Conservation (phyloP, 2,888 invertebrate species). For the Agriopis marginaria region DNA sequence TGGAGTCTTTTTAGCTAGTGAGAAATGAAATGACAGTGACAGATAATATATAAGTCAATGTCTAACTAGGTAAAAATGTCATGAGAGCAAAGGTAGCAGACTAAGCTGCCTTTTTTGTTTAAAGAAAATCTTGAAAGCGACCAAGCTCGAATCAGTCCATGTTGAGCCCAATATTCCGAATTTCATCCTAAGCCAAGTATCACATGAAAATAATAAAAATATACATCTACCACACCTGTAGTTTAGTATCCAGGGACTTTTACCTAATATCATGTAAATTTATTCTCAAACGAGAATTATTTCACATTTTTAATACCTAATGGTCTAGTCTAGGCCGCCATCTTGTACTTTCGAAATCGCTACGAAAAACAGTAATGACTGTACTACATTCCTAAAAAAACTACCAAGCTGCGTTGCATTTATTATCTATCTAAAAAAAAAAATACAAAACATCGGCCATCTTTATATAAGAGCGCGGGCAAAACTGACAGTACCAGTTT, state of each 20-base stretch:
- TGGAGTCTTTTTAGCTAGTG: no score
- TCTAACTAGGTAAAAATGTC: no score
- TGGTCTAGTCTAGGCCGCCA: conserved; percentile 13
- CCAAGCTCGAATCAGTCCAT: conserved; percentile 32
- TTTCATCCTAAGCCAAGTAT: conserved; percentile 40
- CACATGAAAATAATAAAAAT: conserved; percentile 42
- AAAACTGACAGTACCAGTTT: conserved; percentile 14
- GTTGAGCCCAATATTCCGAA: conserved; percentile 29
- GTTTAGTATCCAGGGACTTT: conserved; percentile 14
- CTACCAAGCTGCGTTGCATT: neutral
- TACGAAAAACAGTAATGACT: neutral
- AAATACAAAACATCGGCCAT: neutral
- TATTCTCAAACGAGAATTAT: neutral
- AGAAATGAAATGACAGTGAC: no score
- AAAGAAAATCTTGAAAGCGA: conserved; percentile 22
- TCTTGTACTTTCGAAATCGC: conserved; percentile 14
- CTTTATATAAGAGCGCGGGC: conserved; percentile 8
- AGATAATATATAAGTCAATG: no score
- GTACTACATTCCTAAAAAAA: neutral
- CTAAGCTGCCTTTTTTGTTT: neutral
- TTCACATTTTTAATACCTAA: conserved; percentile 9
- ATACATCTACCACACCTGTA: conserved; percentile 23
- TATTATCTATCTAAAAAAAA: neutral
- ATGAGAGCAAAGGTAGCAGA: no score
- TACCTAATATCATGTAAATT: conserved; percentile 1